Conservation (phyloP, 2,113 vertebrate species). For the Gasterosteus nipponicus region DNA sequence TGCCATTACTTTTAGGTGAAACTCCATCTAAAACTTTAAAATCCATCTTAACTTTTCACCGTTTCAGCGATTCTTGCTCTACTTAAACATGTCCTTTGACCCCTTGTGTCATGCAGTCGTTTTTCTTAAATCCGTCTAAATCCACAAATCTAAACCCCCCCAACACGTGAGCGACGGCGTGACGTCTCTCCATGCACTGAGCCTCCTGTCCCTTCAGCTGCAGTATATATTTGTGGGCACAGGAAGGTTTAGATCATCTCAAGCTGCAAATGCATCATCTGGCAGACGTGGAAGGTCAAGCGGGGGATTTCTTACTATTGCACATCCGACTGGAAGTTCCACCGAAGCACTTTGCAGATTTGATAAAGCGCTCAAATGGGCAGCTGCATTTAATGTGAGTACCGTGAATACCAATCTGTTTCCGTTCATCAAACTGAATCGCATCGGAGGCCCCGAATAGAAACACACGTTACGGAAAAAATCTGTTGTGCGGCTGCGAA, state of each 20-base stretch:
- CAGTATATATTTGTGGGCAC: slow-evolving; percentile 9
- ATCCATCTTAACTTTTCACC: background rate
- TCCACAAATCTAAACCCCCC: too few relatives aligned
- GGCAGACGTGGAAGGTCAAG: too few relatives aligned
- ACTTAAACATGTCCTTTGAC: background rate
- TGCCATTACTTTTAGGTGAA: background rate
- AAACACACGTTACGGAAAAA: slow-evolving; percentile 16
- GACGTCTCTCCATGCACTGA: background rate
- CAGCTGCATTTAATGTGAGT: slow-evolving; percentile 10
- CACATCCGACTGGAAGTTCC: slow-evolving; percentile 20
- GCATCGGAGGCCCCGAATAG: background rate
- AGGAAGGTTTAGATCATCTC: slow-evolving; percentile 23
- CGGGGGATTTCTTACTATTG: slow-evolving; percentile 17
- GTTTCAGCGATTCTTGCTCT: background rate
- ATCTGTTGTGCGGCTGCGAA: slow-evolving; percentile 59
- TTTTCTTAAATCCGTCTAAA: background rate
- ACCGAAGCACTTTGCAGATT: background rate
- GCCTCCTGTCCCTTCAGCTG: slow-evolving; percentile 20
- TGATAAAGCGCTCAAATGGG: slow-evolving; percentile 26
- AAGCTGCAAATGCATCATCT: slow-evolving; percentile 4
- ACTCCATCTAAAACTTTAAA: too few relatives aligned
- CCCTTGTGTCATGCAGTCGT: background rate
- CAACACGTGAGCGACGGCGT: too few relatives aligned
- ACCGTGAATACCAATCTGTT: slow-evolving; percentile 3
- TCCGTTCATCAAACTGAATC: slow-evolving; percentile 4